These are phyloP conservation scores for Anastrepha ludens DNA, from an alignment of 1,140 invertebrate genomes.

Conservation along the genomic window DNA sequence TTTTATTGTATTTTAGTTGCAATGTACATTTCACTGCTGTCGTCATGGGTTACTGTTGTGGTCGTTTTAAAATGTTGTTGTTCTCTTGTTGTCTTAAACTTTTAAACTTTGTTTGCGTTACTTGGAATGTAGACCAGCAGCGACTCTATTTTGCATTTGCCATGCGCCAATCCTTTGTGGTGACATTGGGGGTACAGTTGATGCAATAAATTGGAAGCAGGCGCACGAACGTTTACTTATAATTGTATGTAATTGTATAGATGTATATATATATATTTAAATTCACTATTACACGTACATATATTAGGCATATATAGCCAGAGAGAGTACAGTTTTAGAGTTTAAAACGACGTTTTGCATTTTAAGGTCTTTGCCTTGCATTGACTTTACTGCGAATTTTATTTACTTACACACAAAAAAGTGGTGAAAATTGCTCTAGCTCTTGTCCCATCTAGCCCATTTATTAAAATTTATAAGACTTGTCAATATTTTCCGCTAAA, in stretches of 20 bases:
- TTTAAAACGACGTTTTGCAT: neutral
- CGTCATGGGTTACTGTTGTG: slow-evolving; percentile 25
- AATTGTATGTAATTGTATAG: neutral
- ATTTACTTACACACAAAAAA: neutral
- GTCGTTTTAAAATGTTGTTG: neutral
- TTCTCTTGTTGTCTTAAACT: slow-evolving; percentile 36
- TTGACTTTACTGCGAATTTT: neutral
- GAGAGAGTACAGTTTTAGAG: neutral
- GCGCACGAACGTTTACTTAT: neutral
- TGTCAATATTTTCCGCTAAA: too few relatives aligned
- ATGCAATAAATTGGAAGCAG: neutral
- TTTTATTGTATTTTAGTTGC: neutral
- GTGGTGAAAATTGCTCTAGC: too few relatives aligned
- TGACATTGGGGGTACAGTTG: slow-evolving; percentile 38
- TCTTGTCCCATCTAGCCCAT: too few relatives aligned
- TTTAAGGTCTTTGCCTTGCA: neutral
- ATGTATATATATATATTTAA: neutral
- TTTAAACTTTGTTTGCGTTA: neutral
- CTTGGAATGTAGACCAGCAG: neutral
- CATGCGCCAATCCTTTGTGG: neutral
- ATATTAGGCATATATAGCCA: neutral
- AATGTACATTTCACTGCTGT: slow-evolving; percentile 15
- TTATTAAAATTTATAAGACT: too few relatives aligned
- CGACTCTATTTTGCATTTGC: neutral
- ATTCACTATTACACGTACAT: too few relatives aligned